A percentile compares a stretch with the other conserved stretches of the same genome.
These are phyloP conservation scores for Diachrysia chrysitis DNA, from an alignment of 2,888 invertebrate species.

Conservation along the genomic window DNA sequence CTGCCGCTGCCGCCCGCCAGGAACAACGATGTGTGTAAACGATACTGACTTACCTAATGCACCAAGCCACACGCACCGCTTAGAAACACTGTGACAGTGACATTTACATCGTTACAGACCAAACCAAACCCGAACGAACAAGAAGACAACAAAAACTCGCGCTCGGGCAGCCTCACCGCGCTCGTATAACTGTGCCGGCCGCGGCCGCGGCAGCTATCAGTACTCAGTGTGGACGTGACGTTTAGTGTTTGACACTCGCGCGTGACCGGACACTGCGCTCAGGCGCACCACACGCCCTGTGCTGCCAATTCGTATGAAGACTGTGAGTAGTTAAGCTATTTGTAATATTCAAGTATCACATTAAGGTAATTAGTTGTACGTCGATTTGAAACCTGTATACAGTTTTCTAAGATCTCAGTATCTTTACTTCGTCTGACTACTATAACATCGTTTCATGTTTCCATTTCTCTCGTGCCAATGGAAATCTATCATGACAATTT, in stretches of 20 bases:
- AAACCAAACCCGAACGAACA: constrained; percentile 66
- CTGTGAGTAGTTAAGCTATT: constrained; percentile 79
- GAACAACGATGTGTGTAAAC: constrained; percentile 56
- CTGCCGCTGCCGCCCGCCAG: constrained; percentile 88
- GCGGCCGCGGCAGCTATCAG: constrained; percentile 46
- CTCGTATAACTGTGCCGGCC: constrained; percentile 70
- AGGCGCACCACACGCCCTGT: constrained; percentile 41
- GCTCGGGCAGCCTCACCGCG: constrained; percentile 83
- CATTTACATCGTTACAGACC: constrained; percentile 65
- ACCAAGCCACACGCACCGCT: neutral
- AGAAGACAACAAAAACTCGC: constrained; percentile 75
- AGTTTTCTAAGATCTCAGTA: constrained; percentile 87
- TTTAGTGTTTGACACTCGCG: constrained; percentile 56
- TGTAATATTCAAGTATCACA: constrained; percentile 70
- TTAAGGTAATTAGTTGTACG: constrained; percentile 67
- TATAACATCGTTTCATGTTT: constrained; percentile 64
- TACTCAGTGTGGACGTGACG: constrained; percentile 55
- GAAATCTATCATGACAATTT: constrained; percentile 82
- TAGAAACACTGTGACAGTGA: neutral
- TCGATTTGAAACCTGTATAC: constrained; percentile 77
- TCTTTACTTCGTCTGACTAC: constrained; percentile 70
- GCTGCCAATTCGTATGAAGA: constrained; percentile 77
- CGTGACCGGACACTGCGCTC: constrained; percentile 40
- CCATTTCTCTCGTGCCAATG: constrained; percentile 83
- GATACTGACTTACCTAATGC: constrained; percentile 46